Conservation (phyloP, 2,797 vertebrate genomes). For the Melanotaenia pygmaea region DNA sequence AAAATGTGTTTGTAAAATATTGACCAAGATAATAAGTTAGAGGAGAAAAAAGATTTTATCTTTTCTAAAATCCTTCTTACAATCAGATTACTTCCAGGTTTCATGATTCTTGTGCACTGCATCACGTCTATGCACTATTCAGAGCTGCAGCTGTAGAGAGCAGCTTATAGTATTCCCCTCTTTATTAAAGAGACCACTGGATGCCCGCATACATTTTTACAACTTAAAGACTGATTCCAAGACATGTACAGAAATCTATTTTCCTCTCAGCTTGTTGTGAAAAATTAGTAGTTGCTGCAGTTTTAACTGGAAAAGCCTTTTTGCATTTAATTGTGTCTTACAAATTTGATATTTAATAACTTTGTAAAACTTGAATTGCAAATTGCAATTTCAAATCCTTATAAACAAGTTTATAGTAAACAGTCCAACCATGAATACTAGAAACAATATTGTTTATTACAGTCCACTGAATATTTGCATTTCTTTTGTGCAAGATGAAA, state of each 20-base stretch:
- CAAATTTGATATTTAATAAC: slow-evolving; percentile 4
- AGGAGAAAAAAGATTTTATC: too few species aligned
- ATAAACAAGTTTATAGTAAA: slow-evolving; percentile 13
- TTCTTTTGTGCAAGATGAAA: slow-evolving; percentile 5
- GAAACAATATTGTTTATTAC: slow-evolving; percentile 1
- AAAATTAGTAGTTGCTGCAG: not conserved
- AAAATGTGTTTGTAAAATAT: too few species aligned
- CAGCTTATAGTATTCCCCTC: too few species aligned
- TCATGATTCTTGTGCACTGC: too few species aligned
- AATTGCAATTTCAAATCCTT: slow-evolving; percentile 28
- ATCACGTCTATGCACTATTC: too few species aligned
- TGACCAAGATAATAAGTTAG: too few species aligned
- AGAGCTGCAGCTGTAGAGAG: too few species aligned
- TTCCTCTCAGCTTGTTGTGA: too few species aligned
- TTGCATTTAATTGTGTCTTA: not conserved
- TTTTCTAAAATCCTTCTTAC: too few species aligned
- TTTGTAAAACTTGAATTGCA: not conserved
- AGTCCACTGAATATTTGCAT: slow-evolving; percentile 12
- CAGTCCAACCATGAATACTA: slow-evolving; percentile 2
- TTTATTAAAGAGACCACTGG: not conserved
- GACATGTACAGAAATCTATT: not conserved
- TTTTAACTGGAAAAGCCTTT: not conserved
- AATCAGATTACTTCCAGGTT: not conserved
- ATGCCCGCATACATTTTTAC: not conserved
- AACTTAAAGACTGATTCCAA: not conserved